A percentile compares a stretch with the other conserved stretches of the same genome.
Conservation (phyloP, 2,888 invertebrate genomes). For the Elmis aenea region DNA sequence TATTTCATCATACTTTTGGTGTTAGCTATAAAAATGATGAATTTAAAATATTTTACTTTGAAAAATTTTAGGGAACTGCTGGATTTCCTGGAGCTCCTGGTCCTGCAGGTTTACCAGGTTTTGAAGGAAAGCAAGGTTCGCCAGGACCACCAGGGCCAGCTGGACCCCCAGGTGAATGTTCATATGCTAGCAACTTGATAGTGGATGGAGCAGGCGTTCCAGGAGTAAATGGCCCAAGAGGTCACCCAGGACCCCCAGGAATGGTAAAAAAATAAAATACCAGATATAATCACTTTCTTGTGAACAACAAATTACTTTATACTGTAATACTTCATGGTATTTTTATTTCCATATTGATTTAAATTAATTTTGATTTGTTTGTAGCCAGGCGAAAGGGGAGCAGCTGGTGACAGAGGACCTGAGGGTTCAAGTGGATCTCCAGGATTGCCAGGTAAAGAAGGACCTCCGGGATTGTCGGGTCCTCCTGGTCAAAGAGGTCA, state of each 20-base stretch:
- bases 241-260: constrained; percentile 53
- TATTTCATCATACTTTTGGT: no score
- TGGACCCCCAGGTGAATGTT: constrained; percentile 46
- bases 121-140: constrained; percentile 32
- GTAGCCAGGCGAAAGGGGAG: constrained; percentile 55
- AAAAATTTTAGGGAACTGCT: constrained; percentile 35
- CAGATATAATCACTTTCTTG: no score
- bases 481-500: constrained; percentile 55
- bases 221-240: constrained; percentile 51
- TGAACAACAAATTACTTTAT: no score
- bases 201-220: constrained; percentile 34
- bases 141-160: constrained; percentile 46
- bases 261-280: constrained; percentile 48
- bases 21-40: no score
- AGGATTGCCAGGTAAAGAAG: constrained; percentile 56
- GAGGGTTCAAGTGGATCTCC: constrained; percentile 53
- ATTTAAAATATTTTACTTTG: no score
- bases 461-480: constrained; percentile 55
- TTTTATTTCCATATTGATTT: constrained; percentile 3
- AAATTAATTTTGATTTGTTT: constrained; percentile 6
- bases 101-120: constrained; percentile 29
- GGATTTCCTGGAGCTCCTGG: constrained; percentile 50
- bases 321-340: no score
- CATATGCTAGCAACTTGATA: constrained; percentile 28
- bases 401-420: constrained; percentile 53